Evolutionary conservation across 1,140 invertebrate genomes (phyloP).

Genomic region (Orchestia grillus): DNA sequence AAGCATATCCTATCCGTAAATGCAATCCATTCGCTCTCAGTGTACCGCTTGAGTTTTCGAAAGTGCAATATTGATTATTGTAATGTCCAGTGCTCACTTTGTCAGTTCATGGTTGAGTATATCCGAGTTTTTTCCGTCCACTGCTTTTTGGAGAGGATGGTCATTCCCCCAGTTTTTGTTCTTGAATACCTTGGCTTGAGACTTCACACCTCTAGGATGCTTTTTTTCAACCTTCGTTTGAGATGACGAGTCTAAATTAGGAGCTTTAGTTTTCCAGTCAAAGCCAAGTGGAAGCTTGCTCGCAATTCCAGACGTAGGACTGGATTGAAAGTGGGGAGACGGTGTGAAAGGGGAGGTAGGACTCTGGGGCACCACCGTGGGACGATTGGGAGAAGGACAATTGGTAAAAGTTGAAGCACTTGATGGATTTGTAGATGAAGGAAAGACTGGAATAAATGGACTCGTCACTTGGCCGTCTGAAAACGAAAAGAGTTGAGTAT

Average conservation of each 20-base stretch:
- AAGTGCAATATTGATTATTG: too few species aligned
- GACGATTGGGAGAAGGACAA: not conserved
- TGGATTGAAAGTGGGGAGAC: not conserved
- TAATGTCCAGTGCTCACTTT: not conserved
- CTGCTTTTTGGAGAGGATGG: not conserved
- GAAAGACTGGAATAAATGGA: not conserved
- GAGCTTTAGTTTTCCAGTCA: not conserved
- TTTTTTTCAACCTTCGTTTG: not conserved
- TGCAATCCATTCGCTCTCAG: too few species aligned
- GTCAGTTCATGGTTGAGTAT: slow-evolving; percentile 37
- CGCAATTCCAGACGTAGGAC: not conserved
- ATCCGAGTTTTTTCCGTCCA: not conserved
- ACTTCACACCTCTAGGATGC: not conserved
- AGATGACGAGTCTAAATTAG: not conserved
- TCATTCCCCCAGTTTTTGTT: not conserved
- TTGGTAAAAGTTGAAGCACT: not conserved
- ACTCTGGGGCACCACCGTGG: not conserved
- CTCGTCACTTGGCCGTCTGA: not conserved
- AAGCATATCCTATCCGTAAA: too few species aligned
- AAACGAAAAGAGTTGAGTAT: not conserved
- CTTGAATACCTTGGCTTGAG: not conserved
- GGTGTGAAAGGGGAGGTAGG: not conserved
- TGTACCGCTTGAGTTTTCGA: too few species aligned
- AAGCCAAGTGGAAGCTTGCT: not conserved
- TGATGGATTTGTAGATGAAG: not conserved